A percentile compares a stretch with the other conserved stretches of the same genome.
These are phyloP conservation scores for Poecile montanus DNA, from an alignment of 2,797 vertebrate species.

Conservation along the genomic window DNA sequence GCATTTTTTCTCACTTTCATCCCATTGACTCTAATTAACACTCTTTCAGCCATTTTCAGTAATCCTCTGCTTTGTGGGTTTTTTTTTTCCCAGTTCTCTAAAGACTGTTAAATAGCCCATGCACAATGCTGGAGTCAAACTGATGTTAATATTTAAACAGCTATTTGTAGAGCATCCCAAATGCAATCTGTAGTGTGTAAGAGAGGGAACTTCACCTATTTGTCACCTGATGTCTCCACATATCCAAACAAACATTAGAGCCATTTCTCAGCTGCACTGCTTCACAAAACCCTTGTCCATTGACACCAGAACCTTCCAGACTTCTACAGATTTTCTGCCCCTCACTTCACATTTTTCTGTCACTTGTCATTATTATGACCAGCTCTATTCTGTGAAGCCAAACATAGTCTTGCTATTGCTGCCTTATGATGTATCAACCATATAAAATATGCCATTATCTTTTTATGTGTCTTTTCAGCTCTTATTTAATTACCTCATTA, in stretches of 20 bases:
- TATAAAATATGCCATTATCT: not conserved
- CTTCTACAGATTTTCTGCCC: not conserved
- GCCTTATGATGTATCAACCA: not conserved
- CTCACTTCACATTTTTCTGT: not conserved
- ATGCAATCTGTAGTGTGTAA: not conserved
- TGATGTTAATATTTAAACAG: constrained; percentile 7
- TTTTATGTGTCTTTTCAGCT: not conserved
- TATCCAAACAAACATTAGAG: not conserved
- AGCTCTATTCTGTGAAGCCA: not conserved
- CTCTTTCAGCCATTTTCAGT: constrained; percentile 26
- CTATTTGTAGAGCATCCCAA: not conserved
- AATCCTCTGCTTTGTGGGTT: not conserved
- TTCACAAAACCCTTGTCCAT: not conserved
- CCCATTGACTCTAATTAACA: constrained; percentile 40
- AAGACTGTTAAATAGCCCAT: not conserved
- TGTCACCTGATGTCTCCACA: not conserved
- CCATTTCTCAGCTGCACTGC: not conserved
- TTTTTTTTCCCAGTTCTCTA: not conserved
- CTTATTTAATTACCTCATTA: not conserved
- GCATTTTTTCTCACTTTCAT: constrained; percentile 21
- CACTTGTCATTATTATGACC: not conserved
- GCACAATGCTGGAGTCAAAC: not conserved
- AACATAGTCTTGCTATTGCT: not conserved
- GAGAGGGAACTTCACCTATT: not conserved
- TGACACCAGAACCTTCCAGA: not conserved